Evolutionary conservation across 2,113 vertebrate species (phyloP), one percentile per base, ranked within the genome.

Genomic region (Sander vitreus): DNA sequence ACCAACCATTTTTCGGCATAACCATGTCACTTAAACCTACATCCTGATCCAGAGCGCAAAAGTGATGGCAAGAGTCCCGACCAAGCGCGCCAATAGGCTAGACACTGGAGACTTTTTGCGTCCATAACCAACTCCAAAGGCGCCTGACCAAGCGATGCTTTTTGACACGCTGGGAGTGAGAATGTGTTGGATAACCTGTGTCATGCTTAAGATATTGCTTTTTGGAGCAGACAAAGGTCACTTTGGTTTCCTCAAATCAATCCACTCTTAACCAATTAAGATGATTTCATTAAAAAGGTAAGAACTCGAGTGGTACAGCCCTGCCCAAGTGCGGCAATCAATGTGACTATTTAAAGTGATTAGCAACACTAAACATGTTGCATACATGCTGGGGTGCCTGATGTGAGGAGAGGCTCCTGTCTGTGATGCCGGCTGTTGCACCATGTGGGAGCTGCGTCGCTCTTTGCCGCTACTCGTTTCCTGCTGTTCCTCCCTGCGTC

Each of bases 291-390:
- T 64, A 39, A 50, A 76, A 58, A 47, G 11, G 43, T 27, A 25
- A 51, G 43, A 36, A 23, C 47, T 60, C 0, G 1, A 18, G 39
- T 4, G 14, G n/a, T 9, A 6, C 36, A 67, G 7, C 3, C 27
- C 4, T 10, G 6, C 60, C 53, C 53, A 60, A 7, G 45, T 59
- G 12, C 67, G 68, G 65, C 33, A 5, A 53, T 62, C 21, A 58
- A 85, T 39, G 67, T 55, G 58, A 66, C 72, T 67, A 50, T 80
- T 83, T 66, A 76, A 77, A 73, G 64, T 39, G 76, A 85, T 83
- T 83, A 83, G 68, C 48, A 8, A 8, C 33, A 55, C 36, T 57
- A 50, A 77, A 71, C 80, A 63, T 79, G 75, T 36, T 73, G 79
- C 14, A 1, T 27, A 6, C 85, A 85, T 74, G 82, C 85, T 83